A percentile compares a stretch with the other conserved stretches of the same genome.
Conservation (phyloP, 1,140 invertebrate genomes). For the Halesus radiatus region DNA sequence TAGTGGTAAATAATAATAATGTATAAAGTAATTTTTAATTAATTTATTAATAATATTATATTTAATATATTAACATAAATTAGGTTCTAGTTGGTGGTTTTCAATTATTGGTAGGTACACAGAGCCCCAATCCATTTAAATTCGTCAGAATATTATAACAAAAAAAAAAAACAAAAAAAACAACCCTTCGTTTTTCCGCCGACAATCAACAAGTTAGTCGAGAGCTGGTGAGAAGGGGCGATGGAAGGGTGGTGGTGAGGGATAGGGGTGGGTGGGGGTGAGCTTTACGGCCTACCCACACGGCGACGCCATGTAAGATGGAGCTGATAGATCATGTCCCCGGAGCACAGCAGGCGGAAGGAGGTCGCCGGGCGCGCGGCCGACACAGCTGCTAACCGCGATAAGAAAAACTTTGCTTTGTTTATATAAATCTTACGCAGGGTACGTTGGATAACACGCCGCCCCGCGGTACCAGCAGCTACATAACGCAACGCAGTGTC, state of each 20-base stretch:
- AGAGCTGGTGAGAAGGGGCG: neutral
- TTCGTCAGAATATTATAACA: too few relatives aligned
- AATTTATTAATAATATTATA: too few relatives aligned
- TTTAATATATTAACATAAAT: too few relatives aligned
- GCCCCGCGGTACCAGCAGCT: neutral
- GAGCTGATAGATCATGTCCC: slow-evolving; percentile 54
- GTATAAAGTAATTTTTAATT: too few relatives aligned
- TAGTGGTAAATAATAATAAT: too few relatives aligned
- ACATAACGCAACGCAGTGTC: neutral
- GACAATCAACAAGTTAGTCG: slow-evolving; percentile 30
- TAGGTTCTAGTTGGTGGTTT: too few relatives aligned
- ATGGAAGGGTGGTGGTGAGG: too few relatives aligned
- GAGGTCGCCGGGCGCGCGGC: slow-evolving; percentile 35
- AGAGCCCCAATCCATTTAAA: too few relatives aligned
- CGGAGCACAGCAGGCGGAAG: slow-evolving; percentile 48
- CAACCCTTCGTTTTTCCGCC: neutral
- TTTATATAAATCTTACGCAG: slow-evolving; percentile 52
- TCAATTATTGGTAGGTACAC: too few relatives aligned
- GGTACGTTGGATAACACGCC: slow-evolving; percentile 7
- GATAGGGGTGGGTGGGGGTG: too few relatives aligned
- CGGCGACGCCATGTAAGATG: slow-evolving; percentile 38
- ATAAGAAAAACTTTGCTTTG: slow-evolving; percentile 53
- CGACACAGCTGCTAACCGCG: slow-evolving; percentile 44
- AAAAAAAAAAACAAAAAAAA: too few relatives aligned
- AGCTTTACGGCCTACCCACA: slow-evolving; percentile 15